Percentiles rank a stretch among this genome's conserved stretches.
These are phyloP conservation scores for Megalops atlanticus DNA, from an alignment of 2,113 vertebrate species.

Conservation along the genomic window DNA sequence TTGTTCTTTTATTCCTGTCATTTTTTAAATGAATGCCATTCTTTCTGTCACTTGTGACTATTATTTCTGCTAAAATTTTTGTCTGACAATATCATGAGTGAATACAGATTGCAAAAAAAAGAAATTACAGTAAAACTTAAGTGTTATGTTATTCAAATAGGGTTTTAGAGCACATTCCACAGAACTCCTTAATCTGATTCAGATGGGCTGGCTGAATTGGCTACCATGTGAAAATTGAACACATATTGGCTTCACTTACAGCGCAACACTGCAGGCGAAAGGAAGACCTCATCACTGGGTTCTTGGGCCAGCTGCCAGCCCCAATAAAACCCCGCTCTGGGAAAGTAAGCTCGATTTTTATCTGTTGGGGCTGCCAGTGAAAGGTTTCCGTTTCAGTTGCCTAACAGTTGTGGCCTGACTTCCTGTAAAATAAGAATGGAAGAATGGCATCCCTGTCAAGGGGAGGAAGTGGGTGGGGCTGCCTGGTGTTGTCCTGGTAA, in stretches of 20 bases:
- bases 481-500: no score
- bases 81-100: no score
- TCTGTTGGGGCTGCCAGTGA: background rate
- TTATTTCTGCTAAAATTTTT: no score
- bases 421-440: background rate
- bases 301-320: background rate
- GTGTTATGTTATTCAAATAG: background rate
- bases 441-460: background rate
- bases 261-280: background rate
- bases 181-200: slow-evolving; percentile 9
- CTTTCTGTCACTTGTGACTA: no score
- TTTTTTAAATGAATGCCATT: no score
- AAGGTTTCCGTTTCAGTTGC: background rate
- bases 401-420: background rate
- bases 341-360: background rate
- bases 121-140: background rate
- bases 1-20: no score
- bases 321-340: background rate
- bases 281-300: background rate
- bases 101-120: no score
- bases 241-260: slow-evolving; percentile 13
- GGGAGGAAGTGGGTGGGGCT: no score
- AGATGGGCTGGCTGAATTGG: background rate
- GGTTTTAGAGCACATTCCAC: slow-evolving; percentile 18
- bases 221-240: slow-evolving; percentile 13